Evolutionary conservation across 2,113 vertebrate species (phyloP), one percentile per base, ranked within the genome.

Genomic region (Ancistrus triradiatus): DNA sequence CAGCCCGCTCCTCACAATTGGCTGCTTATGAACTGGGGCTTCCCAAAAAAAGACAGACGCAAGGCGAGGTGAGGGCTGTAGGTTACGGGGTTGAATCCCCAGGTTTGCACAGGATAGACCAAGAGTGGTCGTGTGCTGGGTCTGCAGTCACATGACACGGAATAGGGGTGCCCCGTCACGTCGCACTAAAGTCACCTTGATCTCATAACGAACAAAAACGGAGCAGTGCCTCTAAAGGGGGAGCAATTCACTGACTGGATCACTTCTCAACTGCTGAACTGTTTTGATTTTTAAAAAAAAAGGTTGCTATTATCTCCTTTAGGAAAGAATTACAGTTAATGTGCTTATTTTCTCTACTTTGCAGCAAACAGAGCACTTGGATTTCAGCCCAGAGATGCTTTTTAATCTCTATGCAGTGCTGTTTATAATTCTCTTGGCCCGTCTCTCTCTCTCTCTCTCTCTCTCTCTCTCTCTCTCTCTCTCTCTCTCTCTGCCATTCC

Each of bases 341-440:
- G 19, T 7, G 33, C 37, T 11, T n/a, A 42, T 19, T 47, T 15
- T 24, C 14, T 59, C 8, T 7, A 3, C 10, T 43, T 42, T 27
- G 1, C 10, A 1, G 6, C 8, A 37, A 48, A 42, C 31, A 15
- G 5, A 37, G 35, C 9, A 19, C 40, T 15, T 35, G 50, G 50
- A 35, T 18, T 18, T 55, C 51, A 53, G 51, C 51, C 51, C 47
- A 25, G 35, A 28, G 22, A 28, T 8, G 24, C 35, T 28, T 43
- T 53, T 17, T 22, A 44, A 44, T 43, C 35, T 28, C 24, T 27
- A 3, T 35, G 43, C 48, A 9, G 35, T 38, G 28, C 49, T 42
- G 13, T 31, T 51, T 63, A 51, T 43, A 15, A 15, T 21, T 48
- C 19, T 19, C 10, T 11, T 18, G 19, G 2, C 1, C 46, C 21